These are phyloP conservation scores for Achlya flavicornis DNA, from an alignment of 2,888 invertebrate genomes.

Conservation along the genomic window DNA sequence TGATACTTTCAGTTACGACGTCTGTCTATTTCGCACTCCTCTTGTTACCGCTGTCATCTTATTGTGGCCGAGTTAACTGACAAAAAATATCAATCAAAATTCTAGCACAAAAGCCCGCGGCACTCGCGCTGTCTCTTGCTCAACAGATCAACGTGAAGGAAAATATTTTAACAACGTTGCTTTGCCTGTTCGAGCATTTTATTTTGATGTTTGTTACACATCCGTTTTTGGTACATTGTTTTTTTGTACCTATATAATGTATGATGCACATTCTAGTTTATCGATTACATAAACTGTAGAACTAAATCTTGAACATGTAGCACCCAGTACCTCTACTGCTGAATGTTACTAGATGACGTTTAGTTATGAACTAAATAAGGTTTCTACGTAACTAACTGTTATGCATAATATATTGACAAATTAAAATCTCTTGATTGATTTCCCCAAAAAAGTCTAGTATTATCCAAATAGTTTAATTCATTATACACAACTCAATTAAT, in stretches of 20 bases:
- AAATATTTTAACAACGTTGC: conserved; percentile 56
- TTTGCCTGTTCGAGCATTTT: conserved; percentile 45
- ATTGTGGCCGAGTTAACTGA: conserved; percentile 80
- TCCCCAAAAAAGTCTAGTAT: neutral
- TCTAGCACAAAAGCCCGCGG: conserved; percentile 82
- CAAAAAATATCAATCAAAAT: conserved; percentile 85
- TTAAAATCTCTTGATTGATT: neutral
- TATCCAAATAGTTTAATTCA: neutral
- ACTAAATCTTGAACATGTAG: no score
- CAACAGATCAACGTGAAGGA: conserved; percentile 60
- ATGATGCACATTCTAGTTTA: neutral
- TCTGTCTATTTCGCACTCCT: conserved; percentile 78
- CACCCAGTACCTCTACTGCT: neutral
- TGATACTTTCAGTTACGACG: conserved; percentile 82
- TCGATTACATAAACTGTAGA: neutral
- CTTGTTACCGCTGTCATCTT: conserved; percentile 81
- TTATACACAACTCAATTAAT: neutral
- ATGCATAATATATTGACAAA: neutral
- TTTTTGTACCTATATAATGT: conserved; percentile 21
- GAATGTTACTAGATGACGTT: neutral
- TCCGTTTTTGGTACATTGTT: conserved; percentile 36
- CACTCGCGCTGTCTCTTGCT: conserved; percentile 68
- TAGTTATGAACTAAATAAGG: neutral
- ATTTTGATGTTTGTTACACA: conserved; percentile 63
- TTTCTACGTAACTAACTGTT: neutral